Conservation (phyloP, 2,888 invertebrate species). For the Ophion ellenae region DNA sequence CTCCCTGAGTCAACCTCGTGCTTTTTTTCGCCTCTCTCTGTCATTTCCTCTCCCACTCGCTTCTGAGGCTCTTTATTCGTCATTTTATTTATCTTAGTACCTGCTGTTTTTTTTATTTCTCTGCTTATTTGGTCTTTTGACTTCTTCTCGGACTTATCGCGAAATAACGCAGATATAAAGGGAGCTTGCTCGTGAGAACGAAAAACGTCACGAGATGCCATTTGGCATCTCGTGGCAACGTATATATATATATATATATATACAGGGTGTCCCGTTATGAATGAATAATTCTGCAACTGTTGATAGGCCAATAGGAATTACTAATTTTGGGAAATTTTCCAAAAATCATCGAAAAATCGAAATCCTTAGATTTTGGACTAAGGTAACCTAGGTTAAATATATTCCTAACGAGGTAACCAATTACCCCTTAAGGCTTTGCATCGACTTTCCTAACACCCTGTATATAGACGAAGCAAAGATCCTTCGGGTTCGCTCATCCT, state of each 20-base stretch:
- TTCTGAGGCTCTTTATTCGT: conserved; percentile 37
- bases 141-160: conserved; percentile 53
- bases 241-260: too few relatives aligned
- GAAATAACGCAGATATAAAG: conserved; percentile 48
- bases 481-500: conserved; percentile 28
- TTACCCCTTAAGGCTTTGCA: too few relatives aligned
- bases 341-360: too few relatives aligned
- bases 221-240: too few relatives aligned
- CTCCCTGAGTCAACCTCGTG: background rate
- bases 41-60: conserved; percentile 33
- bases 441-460: too few relatives aligned
- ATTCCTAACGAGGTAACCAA: too few relatives aligned
- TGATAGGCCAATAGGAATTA: too few relatives aligned
- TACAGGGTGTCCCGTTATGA: too few relatives aligned
- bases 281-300: too few relatives aligned
- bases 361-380: too few relatives aligned
- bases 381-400: too few relatives aligned
- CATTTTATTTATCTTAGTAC: conserved; percentile 43
- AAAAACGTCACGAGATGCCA: conserved; percentile 12
- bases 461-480: background rate
- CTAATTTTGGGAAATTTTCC: too few relatives aligned
- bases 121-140: conserved; percentile 9
- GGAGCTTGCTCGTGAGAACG: conserved; percentile 21
- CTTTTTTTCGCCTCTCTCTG: conserved; percentile 21
- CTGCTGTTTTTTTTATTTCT: background rate